Evolutionary conservation across 2,113 vertebrate genomes (phyloP).

Genomic region (Amphiprion percula): DNA sequence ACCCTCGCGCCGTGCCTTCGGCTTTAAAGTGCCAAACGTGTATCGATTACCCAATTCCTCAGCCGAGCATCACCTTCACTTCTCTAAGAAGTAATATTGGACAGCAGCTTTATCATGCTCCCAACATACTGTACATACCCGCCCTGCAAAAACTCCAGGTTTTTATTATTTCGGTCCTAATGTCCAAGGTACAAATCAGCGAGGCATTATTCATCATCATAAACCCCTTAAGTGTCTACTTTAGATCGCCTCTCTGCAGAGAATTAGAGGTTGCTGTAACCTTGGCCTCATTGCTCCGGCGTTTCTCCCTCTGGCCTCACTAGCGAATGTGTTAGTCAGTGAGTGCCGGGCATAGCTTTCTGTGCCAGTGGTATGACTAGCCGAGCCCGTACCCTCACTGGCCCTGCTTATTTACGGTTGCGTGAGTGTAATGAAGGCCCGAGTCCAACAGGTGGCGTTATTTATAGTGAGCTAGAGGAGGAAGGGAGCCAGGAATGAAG

Average conservation of each 20-base stretch:
- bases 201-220: constrained; percentile 20
- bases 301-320: constrained; percentile 67
- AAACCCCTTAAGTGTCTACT: constrained; percentile 20
- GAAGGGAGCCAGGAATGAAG: constrained; percentile 12
- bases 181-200: constrained; percentile 9
- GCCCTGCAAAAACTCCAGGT: constrained; percentile 9
- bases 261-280: constrained; percentile 66
- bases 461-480: constrained; percentile 68
- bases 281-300: constrained; percentile 68
- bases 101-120: constrained; percentile 27
- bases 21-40: constrained; percentile 47
- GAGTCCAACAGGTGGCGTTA: constrained; percentile 84
- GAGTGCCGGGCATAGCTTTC: constrained; percentile 73
- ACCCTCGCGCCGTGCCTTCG: constrained; percentile 33
- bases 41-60: constrained; percentile 64
- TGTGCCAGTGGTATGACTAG: constrained; percentile 65
- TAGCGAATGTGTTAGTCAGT: constrained; percentile 63
- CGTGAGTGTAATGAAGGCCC: constrained; percentile 71
- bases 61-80: constrained; percentile 5
- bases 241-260: constrained; percentile 47
- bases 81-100: constrained; percentile 16
- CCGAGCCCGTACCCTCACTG: constrained; percentile 33
- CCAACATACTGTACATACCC: constrained; percentile 44
- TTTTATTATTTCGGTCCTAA: background rate
- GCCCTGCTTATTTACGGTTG: constrained; percentile 60